phyloP scores from a whole-genome alignment of 1,140 invertebrate species.

The Drosophila quadrilineata region DNA sequence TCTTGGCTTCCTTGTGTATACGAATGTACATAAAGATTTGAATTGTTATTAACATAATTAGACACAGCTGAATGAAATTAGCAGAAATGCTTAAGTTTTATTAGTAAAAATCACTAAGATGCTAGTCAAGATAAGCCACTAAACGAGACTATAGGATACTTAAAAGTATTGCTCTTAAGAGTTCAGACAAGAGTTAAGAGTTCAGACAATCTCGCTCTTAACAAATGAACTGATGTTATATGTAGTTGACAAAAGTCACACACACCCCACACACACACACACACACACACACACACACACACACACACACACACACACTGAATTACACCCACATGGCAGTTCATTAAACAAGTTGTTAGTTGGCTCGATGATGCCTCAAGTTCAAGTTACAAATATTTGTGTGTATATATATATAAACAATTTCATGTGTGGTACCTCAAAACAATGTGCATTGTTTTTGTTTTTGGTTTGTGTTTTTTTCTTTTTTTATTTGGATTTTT shows the following conservation, averaged over 20 bases:
- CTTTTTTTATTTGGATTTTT: constrained; percentile 33
- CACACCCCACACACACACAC: constrained; percentile 11
- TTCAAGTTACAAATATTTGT: constrained; percentile 77
- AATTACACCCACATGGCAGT: background rate
- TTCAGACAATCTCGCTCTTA: too few species aligned
- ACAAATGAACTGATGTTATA: too few species aligned
- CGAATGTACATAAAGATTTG: background rate
- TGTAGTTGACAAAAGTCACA: constrained; percentile 12
- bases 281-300: constrained; percentile 6
- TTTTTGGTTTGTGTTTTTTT: constrained; percentile 15
- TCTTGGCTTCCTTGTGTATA: background rate
- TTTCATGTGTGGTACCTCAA: constrained; percentile 27
- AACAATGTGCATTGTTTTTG: constrained; percentile 65
- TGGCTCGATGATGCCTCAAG: constrained; percentile 64
- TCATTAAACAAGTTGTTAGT: constrained; percentile 39
- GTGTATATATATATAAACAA: constrained; percentile 51
- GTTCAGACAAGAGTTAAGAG: too few species aligned
- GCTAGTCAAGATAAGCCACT: background rate
- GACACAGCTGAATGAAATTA: background rate
- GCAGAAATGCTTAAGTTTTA: background rate
- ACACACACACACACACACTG: constrained; percentile 3
- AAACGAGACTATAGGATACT: background rate
- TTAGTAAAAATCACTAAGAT: too few species aligned
- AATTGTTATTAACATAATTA: constrained; percentile 7
- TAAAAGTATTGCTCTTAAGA: background rate